Conservation (phyloP, 53 echinoderm and acorn worm genomes). For the Pentamera pediparva region DNA sequence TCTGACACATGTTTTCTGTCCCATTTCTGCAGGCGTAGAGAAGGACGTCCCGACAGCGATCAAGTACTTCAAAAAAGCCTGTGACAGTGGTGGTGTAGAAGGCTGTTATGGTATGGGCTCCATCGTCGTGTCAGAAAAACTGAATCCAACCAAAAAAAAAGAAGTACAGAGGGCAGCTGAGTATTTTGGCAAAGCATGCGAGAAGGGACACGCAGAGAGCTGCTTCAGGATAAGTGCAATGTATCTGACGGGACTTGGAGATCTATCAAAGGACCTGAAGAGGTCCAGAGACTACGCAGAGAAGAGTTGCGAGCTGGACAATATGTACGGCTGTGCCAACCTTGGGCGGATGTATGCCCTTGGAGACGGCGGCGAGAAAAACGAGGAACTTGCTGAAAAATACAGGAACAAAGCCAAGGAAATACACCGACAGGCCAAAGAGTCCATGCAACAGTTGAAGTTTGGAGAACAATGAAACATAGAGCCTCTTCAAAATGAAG, state of each 20-base stretch:
- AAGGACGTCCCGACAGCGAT: slow-evolving; percentile 67
- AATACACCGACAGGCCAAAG: slow-evolving; percentile 55
- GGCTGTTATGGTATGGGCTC: slow-evolving; percentile 75
- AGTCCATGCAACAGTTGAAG: slow-evolving; percentile 55
- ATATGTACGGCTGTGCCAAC: slow-evolving; percentile 88
- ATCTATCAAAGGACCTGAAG: slow-evolving; percentile 54
- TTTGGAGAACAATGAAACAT: slow-evolving; percentile 63
- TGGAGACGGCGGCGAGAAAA: slow-evolving; percentile 71
- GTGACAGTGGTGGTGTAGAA: slow-evolving; percentile 51
- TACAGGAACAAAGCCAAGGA: slow-evolving; percentile 63
- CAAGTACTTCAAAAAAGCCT: slow-evolving; percentile 77
- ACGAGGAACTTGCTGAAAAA: slow-evolving; percentile 42
- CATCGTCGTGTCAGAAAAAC: slow-evolving; percentile 30
- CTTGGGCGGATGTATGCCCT: slow-evolving; percentile 75
- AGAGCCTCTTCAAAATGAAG: background rate
- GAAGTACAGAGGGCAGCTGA: slow-evolving; percentile 8
- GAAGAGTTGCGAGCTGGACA: slow-evolving; percentile 65
- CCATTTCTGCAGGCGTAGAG: slow-evolving; percentile 56
- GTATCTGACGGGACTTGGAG: slow-evolving; percentile 58
- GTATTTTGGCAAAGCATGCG: slow-evolving; percentile 63
- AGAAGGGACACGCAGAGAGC: slow-evolving; percentile 60
- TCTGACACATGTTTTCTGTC: too few species aligned
- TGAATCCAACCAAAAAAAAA: slow-evolving; percentile 19
- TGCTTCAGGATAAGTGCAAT: slow-evolving; percentile 79
- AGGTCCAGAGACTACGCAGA: slow-evolving; percentile 53